A percentile compares a stretch with the other conserved stretches of the same genome.
Conservation (phyloP, 2,888 invertebrate genomes). For the Conops quadrifasciatus region DNA sequence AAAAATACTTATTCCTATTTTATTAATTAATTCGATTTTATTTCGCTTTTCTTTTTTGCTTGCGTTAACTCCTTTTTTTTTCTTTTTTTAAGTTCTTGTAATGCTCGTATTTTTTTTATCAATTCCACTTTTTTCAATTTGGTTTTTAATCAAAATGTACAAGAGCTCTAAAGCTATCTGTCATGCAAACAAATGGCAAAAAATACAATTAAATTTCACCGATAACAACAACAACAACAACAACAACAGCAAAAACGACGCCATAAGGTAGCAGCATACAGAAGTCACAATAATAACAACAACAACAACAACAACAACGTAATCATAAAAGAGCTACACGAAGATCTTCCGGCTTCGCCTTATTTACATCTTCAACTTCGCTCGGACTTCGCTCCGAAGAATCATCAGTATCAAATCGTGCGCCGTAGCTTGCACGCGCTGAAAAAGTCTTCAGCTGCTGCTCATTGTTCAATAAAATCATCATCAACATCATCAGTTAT, state of each 20-base stretch:
- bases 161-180: no score
- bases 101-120: no score
- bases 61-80: neutral
- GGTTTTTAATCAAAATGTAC: no score
- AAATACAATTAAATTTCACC: neutral
- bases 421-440: slow-evolving; percentile 7
- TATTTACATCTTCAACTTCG: slow-evolving; percentile 21
- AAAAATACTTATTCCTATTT: no score
- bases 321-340: slow-evolving; percentile 3
- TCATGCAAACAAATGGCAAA: no score
- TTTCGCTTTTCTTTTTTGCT: neutral
- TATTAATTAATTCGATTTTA: no score
- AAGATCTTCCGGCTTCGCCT: slow-evolving; percentile 32
- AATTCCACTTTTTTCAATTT: no score
- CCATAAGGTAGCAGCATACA: neutral
- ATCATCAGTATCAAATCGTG: slow-evolving; percentile 7
- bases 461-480: neutral
- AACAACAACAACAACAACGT: neutral
- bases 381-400: neutral
- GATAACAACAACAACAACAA: neutral
- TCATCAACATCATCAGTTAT: neutral
- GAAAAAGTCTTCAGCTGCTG: neutral
- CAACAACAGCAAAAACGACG: neutral
- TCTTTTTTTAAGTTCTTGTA: neutral
- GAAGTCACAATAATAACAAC: neutral